Conservation (phyloP, 2,113 vertebrate genomes). For the Hippocampus comes region DNA sequence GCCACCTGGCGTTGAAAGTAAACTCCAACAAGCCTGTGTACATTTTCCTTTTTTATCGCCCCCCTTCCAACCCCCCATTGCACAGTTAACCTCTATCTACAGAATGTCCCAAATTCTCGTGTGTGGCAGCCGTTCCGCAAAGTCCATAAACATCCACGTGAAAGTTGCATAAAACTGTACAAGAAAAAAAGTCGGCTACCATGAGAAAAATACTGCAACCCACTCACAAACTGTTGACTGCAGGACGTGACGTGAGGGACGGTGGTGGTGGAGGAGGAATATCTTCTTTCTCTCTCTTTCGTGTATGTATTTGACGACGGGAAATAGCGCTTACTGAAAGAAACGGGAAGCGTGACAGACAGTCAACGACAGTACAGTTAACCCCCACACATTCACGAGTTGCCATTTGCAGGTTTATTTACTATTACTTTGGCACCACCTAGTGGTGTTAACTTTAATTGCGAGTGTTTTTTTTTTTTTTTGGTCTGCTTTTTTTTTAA, state of each 20-base stretch:
- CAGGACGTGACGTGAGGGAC: constrained; percentile 58
- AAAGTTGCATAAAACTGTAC: constrained; percentile 76
- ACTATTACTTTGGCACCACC: not conserved
- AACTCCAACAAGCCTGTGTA: constrained; percentile 27
- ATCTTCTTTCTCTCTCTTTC: constrained; percentile 59
- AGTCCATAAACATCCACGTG: constrained; percentile 78
- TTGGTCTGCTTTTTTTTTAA: not conserved
- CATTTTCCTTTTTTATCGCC: constrained; percentile 71
- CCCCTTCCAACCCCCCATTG: constrained; percentile 39
- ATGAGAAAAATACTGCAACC: constrained; percentile 76
- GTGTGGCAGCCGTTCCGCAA: constrained; percentile 74
- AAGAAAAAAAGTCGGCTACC: constrained; percentile 75
- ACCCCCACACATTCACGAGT: not conserved
- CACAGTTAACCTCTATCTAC: constrained; percentile 81
- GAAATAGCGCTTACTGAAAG: constrained; percentile 60
- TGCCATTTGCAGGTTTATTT: not conserved
- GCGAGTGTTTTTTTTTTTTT: not conserved
- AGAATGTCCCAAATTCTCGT: constrained; percentile 72
- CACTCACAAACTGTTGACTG: constrained; percentile 71
- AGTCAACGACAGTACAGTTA: not conserved
- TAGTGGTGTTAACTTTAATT: not conserved
- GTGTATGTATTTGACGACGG: constrained; percentile 35
- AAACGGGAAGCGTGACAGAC: not conserved
- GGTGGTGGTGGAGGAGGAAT: constrained; percentile 51
- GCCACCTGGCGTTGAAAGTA: constrained; percentile 40